Evolutionary conservation across 2,113 vertebrate species (phyloP), one percentile per base, ranked within the genome.

Genomic region (Myrmecobius fasciatus): DNA sequence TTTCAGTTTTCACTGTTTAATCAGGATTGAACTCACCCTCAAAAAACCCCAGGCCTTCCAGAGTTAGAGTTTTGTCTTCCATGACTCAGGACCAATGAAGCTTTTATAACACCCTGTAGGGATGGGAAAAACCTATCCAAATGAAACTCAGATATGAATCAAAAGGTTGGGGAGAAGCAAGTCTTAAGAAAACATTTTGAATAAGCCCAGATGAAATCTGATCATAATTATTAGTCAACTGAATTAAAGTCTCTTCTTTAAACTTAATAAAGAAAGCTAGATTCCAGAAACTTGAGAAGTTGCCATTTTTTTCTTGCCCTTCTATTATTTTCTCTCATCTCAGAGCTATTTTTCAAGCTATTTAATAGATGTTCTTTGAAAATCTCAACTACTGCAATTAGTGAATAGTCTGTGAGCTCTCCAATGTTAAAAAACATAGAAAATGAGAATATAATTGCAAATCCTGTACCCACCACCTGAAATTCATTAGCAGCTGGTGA

Each of bases 391-490:
- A 54, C 2, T 3, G 11, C 94, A 94, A 94, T 94, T 91, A 94
- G 52, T 8, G 53, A 97, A 92, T 92, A 97, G 96, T 97, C 96
- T 96, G 51, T 97, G 95, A 97, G 95, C 94, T 97, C 95, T 97
- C 93, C 94, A 96, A 96, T 90, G 94, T 97, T 75, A 97, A 95
- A 93, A 93, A 93, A 93, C 95, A 53, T 20, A 83, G 46, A 93
- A 97, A 95, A 95, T 89, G 46, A n/a, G 36, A 95, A 97, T 49
- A 8, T 97, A 94, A 98, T 97, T 98, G 95, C 92, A 92, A 93
- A 94, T 95, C 96, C 98, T 97, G 95, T 96, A 98, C 96, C 96
- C 97, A 94, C 96, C n/a, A 96, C 95, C 93, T 97, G 92, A 98
- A 98, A 98, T 97, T 98, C 95, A 96, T 97, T 97, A 97, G 47